phyloP scores from a whole-genome alignment of 2,797 vertebrate species.

The Melanotaenia boesemani region DNA sequence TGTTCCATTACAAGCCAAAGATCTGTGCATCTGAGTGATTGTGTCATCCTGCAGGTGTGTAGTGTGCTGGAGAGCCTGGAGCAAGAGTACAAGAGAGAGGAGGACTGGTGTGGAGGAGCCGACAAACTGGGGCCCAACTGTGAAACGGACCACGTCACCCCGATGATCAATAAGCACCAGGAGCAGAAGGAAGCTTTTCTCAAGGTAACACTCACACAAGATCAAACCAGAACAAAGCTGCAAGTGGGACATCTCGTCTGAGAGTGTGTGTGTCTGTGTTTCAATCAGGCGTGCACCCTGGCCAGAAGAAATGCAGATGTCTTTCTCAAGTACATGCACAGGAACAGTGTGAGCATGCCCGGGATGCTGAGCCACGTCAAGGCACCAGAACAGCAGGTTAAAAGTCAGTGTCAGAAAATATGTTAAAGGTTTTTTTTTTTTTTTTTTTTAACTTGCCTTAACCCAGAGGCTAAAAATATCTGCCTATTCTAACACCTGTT shows the following conservation, averaged over 20 bases:
- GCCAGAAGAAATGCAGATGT: conserved; percentile 93
- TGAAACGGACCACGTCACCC: conserved; percentile 95
- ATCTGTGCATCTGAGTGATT: not conserved
- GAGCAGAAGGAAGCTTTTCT: conserved; percentile 99
- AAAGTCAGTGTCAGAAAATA: conserved; percentile 84
- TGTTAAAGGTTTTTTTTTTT: too few species aligned
- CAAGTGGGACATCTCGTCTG: conserved; percentile 3
- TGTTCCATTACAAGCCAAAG: not conserved
- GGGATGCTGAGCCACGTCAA: conserved; percentile 95
- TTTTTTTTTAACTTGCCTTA: too few species aligned
- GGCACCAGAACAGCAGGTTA: conserved; percentile 94
- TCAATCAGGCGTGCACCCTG: conserved; percentile 89
- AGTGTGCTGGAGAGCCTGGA: conserved; percentile 98
- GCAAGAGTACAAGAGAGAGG: conserved; percentile 98
- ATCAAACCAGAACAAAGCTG: not conserved
- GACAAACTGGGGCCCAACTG: conserved; percentile 98
- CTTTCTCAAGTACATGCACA: conserved; percentile 95
- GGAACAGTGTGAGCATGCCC: conserved; percentile 95
- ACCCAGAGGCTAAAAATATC: too few species aligned
- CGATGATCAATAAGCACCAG: conserved; percentile 99
- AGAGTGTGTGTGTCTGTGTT: not conserved
- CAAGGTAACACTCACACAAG: conserved; percentile 77
- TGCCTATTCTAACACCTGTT: too few species aligned
- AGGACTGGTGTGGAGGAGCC: conserved; percentile 98
- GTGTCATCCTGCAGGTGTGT: conserved; percentile 80